A percentile compares a stretch with the other conserved stretches of the same genome.
Evolutionary conservation across 2,797 vertebrate species (phyloP).

Genomic region (Martes flavigula): DNA sequence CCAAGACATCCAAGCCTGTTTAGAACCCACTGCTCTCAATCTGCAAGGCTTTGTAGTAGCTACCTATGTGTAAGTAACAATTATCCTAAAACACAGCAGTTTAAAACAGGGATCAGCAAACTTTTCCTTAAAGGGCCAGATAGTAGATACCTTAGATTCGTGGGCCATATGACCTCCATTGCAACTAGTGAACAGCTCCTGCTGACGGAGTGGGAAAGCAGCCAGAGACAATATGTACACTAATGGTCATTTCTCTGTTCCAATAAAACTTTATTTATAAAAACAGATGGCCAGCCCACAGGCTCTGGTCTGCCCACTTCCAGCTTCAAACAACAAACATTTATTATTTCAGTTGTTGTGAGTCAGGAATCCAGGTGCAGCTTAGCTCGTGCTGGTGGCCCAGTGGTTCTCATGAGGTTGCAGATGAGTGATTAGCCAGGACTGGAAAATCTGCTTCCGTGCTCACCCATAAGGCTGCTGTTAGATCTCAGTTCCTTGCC

Average conservation of each 20-base stretch:
- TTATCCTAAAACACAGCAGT: not conserved
- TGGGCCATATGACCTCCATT: not conserved
- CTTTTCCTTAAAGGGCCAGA: not conserved
- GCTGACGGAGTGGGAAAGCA: not conserved
- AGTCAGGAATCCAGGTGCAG: not conserved
- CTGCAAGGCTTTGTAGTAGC: not conserved
- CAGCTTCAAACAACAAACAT: not conserved
- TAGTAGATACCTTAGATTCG: not conserved
- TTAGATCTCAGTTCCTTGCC: not conserved
- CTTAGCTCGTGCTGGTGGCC: not conserved
- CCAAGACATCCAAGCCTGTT: not conserved
- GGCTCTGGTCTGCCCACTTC: not conserved
- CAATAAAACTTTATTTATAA: constrained; percentile 37
- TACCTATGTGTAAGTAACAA: not conserved
- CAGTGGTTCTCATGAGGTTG: not conserved
- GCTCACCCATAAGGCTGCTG: not conserved
- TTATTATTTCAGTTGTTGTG: not conserved
- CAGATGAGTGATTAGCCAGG: not conserved
- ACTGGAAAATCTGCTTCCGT: rapidly evolving
- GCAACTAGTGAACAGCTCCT: not conserved
- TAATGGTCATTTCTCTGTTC: not conserved
- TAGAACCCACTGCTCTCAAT: not conserved
- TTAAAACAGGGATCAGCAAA: not conserved
- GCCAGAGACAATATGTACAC: too few species aligned
- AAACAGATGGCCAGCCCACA: not conserved